Base-by-base conservation (phyloP, 53 echinoderm and acorn worm genomes). In the Apostichopus leukothele region DNA sequence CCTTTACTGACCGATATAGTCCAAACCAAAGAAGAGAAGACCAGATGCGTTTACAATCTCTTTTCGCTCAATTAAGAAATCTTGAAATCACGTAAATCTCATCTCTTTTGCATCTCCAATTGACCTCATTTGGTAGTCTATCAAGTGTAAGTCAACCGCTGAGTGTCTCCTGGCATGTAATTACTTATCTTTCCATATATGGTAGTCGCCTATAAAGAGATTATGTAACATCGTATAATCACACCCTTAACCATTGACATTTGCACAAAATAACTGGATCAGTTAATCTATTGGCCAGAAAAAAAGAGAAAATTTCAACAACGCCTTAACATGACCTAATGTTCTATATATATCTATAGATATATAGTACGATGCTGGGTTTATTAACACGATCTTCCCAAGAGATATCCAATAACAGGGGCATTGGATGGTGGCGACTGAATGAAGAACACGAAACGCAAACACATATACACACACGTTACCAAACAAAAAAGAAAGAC, bases 1-100 rank as follows among this genome's bases (percentile, higher is more conserved):
- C 81, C 81, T 54, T 57, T 81, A 4, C 59, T 81, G 59, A 81
- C 81, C 55, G 19, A 53, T 20, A 81, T 81, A 81, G 23, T 21
- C 18, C 20, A 71, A 71, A 71, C 6, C 71, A 71, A 71, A 71
- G 18, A 18, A 16, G 6, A 81, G 53, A 21, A 57, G 54, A 77
- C 39, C 39, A 59, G 81, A 81, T 10, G 81, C 59, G 51, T 51
- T 51, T 23, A 81, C 81, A 54, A n/a, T 81, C 55, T 21, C 59
- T 81, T 81, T 81, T 81, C 81, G 81, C 81, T 81, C 81, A 81
- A 81, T 81, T 81, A 81, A 81, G 19, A 54, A 81, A 81, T 81
- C 57, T 81, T 21, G 52, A 57, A 54, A n/a, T 19, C 81, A 81
- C 54, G 81, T 23, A 54, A 25, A 54, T 54, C 81, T 54, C 81